A percentile compares a stretch with the other conserved stretches of the same genome.
phyloP scores from a whole-genome alignment of 2,797 vertebrate genomes.

The Rhadinocentrus ornatus region DNA sequence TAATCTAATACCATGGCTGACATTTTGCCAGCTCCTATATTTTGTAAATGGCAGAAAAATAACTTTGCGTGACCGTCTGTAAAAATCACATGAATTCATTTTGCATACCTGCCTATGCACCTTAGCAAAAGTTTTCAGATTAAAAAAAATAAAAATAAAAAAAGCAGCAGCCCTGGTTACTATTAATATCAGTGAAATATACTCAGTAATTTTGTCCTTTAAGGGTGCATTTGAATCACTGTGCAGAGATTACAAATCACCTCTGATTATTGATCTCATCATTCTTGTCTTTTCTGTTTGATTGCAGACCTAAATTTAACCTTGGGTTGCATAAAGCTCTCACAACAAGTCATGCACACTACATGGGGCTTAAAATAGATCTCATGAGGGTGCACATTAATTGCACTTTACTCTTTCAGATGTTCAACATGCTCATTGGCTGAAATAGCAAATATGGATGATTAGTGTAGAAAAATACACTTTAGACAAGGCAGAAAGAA shows the following conservation, averaged over 20 bases:
- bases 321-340: slow-evolving; percentile 35
- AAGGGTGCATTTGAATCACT: slow-evolving; percentile 35
- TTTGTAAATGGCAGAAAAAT: slow-evolving; percentile 71
- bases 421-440: slow-evolving; percentile 32
- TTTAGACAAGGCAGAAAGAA: slow-evolving; percentile 56
- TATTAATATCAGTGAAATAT: slow-evolving; percentile 60
- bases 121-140: slow-evolving; percentile 60
- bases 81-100: slow-evolving; percentile 74
- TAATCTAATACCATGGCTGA: slow-evolving; percentile 79
- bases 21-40: slow-evolving; percentile 76
- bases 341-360: slow-evolving; percentile 7
- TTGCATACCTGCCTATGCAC: slow-evolving; percentile 68
- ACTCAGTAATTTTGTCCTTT: slow-evolving; percentile 23
- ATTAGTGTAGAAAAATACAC: slow-evolving; percentile 67
- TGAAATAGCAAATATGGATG: slow-evolving; percentile 57
- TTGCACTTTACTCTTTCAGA: slow-evolving; percentile 38
- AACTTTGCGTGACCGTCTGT: slow-evolving; percentile 58
- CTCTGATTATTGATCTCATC: slow-evolving; percentile 43
- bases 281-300: slow-evolving; percentile 42
- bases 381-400: slow-evolving; percentile 25
- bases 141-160: slow-evolving; percentile 36
- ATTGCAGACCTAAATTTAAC: slow-evolving; percentile 47
- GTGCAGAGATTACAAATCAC: slow-evolving; percentile 40
- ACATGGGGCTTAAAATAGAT: slow-evolving; percentile 29
- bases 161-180: slow-evolving; percentile 45